Conservation (phyloP, 1,140 invertebrate genomes). For the Wasmannia auropunctata region DNA sequence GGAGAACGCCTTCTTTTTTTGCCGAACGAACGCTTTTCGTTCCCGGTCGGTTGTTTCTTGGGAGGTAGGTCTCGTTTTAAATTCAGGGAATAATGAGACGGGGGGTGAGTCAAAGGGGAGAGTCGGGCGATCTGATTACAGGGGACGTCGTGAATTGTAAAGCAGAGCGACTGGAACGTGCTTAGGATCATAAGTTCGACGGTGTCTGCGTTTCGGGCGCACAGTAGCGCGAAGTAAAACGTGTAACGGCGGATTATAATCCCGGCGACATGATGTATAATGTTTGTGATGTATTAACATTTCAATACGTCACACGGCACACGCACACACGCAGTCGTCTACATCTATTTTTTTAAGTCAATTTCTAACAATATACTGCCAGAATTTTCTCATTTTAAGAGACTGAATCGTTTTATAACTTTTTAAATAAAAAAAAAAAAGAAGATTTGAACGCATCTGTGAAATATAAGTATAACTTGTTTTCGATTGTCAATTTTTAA, state of each 20-base stretch:
- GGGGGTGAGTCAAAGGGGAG: neutral
- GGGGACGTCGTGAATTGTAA: constrained; percentile 29
- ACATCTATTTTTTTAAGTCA: neutral
- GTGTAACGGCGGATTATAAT: constrained; percentile 34
- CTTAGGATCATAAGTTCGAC: constrained; percentile 2
- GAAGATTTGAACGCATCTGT: neutral
- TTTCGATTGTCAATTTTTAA: neutral
- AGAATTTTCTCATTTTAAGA: constrained; percentile 24
- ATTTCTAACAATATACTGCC: constrained; percentile 35
- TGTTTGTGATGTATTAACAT: constrained; percentile 4
- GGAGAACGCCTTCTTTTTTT: neutral
- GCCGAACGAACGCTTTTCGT: constrained; percentile 16
- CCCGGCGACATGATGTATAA: constrained; percentile 1
- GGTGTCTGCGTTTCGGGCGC: neutral
- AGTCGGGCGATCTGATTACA: constrained; percentile 29
- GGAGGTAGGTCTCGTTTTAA: neutral
- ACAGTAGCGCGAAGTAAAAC: neutral
- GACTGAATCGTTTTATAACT: constrained; percentile 25
- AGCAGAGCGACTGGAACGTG: constrained; percentile 41
- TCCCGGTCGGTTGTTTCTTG: neutral
- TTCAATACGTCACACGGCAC: neutral
- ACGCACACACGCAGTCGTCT: neutral
- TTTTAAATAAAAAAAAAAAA: neutral
- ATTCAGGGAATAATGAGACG: neutral
- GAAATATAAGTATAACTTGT: neutral